A percentile compares a stretch with the other conserved stretches of the same genome.
Evolutionary conservation across 1,140 invertebrate species (phyloP).

Genomic region (Hestina assimilis): DNA sequence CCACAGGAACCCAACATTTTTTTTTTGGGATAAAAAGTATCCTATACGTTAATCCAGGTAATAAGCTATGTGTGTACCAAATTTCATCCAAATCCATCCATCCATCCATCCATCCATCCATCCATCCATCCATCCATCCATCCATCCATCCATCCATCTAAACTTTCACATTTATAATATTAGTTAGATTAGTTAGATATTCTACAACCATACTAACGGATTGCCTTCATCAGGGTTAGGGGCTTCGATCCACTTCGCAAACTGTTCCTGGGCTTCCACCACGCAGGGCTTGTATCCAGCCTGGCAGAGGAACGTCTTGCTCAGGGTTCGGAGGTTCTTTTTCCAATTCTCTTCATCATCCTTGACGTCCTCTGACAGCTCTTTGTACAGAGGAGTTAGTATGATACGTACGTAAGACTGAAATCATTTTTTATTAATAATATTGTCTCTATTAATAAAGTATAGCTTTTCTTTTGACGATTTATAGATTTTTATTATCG

Average conservation of each 20-base stretch:
- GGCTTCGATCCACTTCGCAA: conserved; percentile 83
- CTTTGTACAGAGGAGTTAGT: conserved; percentile 83
- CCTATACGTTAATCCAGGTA: too few relatives aligned
- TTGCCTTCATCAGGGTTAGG: conserved; percentile 85
- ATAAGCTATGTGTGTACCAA: too few relatives aligned
- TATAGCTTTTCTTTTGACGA: too few relatives aligned
- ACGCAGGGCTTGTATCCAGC: conserved; percentile 86
- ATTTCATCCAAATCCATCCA: too few relatives aligned
- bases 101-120: too few relatives aligned
- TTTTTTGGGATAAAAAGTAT: too few relatives aligned
- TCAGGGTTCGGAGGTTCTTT: conserved; percentile 80
- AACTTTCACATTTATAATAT: not conserved
- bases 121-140: not conserved
- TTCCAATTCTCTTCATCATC: conserved; percentile 80
- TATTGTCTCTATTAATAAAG: too few relatives aligned
- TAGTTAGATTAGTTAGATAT: not conserved
- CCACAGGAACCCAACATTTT: too few relatives aligned
- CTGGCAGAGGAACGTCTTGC: conserved; percentile 84
- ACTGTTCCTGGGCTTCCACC: conserved; percentile 82
- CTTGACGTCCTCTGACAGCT: conserved; percentile 77
- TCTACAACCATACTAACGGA: conserved; percentile 84
- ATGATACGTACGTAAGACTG: conserved; percentile 83
- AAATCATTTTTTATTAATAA: too few relatives aligned
- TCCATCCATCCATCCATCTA: not conserved
- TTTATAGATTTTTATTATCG: too few relatives aligned